Base-by-base conservation (phyloP, 2,797 vertebrate species). In the Lutjanus campechanus region DNA sequence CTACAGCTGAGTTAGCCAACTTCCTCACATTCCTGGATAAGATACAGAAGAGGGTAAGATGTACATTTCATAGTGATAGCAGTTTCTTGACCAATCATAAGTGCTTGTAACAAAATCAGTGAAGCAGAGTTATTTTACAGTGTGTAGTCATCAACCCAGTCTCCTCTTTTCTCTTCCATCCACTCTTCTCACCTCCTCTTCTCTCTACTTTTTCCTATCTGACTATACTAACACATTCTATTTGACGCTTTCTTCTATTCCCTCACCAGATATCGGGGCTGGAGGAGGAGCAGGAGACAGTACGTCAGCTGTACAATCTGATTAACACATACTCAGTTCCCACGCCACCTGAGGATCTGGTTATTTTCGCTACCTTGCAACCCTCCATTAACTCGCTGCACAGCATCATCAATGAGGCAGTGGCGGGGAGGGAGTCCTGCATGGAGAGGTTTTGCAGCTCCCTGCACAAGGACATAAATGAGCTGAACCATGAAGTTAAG, bases 1-100 rank as follows among this genome's bases (percentile, higher is more conserved):
- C 92, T 12, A 97, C 96, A 49, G 87, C 62, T n/a, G 97, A 97
- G 79, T 95, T 95, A 25, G 95, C 96, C 56, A 89, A 93, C 83
- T 96, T 83, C 61, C 93, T 98, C 77, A 87, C 91, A 49, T 97
- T 97, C 87, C 93, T 97, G 79, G 96, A 96, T 44, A 95, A 97
- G 71, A 96, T 97, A 89, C 94, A 96, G 76, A 93, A 96, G 16
- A 94, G 96, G 93, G 97, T 98, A 88, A 95, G 93, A 68, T 1
- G 3, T 22, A 11, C 12, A 50, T 58, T 51, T 58, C 3, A 58
- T 29, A 2, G 44, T 70, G 40, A 36, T 51, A 13, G 4, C 43
- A 29, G 13, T 56, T 41, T 58, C 11, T 77, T 47, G 29, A 7
- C 1, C 11, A 56, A 5, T 64, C 17, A n/a, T 0, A 13, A 53